Conservation (phyloP, 2,888 invertebrate species). For the Heterodera filipjevi region DNA sequence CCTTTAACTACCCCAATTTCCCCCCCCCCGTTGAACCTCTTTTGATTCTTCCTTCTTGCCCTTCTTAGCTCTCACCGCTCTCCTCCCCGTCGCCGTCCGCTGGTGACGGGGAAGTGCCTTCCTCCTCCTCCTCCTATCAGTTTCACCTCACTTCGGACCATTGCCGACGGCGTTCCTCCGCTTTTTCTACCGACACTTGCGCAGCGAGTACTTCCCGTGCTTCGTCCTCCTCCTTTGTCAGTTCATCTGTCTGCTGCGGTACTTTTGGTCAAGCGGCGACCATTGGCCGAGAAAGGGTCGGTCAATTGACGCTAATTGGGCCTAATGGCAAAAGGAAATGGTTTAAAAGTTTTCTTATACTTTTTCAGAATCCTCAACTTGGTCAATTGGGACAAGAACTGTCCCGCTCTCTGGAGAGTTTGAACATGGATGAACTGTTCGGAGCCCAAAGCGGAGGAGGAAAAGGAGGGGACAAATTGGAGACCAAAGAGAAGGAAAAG, state of each 20-base stretch:
- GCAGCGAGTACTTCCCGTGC: constrained; percentile 8
- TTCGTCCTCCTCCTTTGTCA: not conserved
- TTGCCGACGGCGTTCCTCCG: constrained; percentile 9
- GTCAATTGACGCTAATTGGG: not conserved
- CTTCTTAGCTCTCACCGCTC: constrained; percentile 1
- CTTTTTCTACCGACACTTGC: not conserved
- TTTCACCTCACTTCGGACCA: not conserved
- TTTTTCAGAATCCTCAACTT: constrained; percentile 15
- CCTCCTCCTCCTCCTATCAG: not conserved
- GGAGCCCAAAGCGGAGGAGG: not conserved
- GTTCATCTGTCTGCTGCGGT: not conserved
- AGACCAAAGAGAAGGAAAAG: not conserved
- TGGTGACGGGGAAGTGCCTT: constrained; percentile 4
- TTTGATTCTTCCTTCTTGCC: not conserved
- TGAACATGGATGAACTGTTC: constrained; percentile 26
- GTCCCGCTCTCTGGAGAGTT: constrained; percentile 11
- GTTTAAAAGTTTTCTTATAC: not conserved
- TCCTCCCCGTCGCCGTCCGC: constrained; percentile 3
- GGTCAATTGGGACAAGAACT: constrained; percentile 14
- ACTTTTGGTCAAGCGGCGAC: not conserved
- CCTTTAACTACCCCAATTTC: not conserved
- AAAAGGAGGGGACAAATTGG: not conserved
- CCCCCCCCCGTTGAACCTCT: not conserved
- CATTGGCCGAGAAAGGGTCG: not conserved
- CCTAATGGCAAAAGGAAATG: too few relatives aligned